Base-by-base conservation (phyloP, 2,797 vertebrate species). In the Calcarius lapponicus region DNA sequence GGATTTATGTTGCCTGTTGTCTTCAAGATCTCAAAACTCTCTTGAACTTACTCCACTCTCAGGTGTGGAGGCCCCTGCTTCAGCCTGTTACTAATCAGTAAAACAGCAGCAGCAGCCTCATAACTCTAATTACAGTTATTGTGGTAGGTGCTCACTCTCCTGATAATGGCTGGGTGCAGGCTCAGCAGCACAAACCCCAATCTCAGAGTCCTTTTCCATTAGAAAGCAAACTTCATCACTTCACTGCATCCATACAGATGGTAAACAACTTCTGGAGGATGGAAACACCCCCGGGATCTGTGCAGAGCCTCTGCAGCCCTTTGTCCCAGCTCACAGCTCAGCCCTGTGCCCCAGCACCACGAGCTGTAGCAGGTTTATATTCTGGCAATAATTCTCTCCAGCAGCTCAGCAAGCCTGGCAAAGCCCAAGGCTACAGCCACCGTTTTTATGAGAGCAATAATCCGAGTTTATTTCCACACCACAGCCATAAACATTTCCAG, bases 401-500 rank as follows among this genome's bases (percentile, higher is more conserved):
- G 92, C 91, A 96, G 92, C 94, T 95, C 90, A 84, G 89, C 89
- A 80, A 65, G 69, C 6, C 82, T 95, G 56, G 74, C 78, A 79
- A 74, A 91, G 90, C 94, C 81, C 88, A 96, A 92, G 92, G 93
- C 93, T 90, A 74, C 24, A 96, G 84, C 58, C 61, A 83, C 65
- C 3, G 3, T 16, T 56, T 94, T 93, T 89, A 88, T 8, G 92
- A 81, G 62, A 47, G 65, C 43, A 94, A 94, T 97, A 94, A 96
- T 64, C 82, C 56, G 56, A 82, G 65, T 96, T 96, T 94, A 94
- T 96, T 97, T 95, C 93, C 91, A 85, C 70, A 88, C 31, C 78
- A 87, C 31, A 66, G 84, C 92, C 57, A 83, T 82, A 90, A 94
- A 92, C 56, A 36, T 87, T 93, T 85, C 90, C 74, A 95, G 71